These are phyloP conservation scores for Copsychus sechellarum DNA, from an alignment of 2,113 vertebrate species.

Conservation along the genomic window DNA sequence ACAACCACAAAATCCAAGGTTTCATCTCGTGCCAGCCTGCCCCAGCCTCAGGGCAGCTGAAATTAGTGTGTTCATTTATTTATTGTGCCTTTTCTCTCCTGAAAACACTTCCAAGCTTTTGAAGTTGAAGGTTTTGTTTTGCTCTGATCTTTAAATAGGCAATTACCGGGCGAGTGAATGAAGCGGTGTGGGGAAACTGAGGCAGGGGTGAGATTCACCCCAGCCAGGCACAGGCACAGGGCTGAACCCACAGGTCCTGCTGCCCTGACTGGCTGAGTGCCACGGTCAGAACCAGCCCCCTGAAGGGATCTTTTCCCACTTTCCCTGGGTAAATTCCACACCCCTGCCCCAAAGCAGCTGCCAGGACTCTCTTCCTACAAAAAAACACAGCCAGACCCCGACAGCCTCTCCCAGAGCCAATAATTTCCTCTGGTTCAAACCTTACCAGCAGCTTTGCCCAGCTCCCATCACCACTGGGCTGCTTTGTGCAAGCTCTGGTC, in stretches of 20 bases:
- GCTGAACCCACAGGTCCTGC: accelerated
- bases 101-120: background rate
- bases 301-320: background rate
- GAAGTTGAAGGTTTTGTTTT: background rate
- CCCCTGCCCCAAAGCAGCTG: background rate
- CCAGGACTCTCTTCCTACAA: background rate
- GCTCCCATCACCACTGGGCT: background rate
- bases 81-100: background rate
- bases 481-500: background rate
- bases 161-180: accelerated
- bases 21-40: background rate
- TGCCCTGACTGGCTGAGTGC: background rate
- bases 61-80: background rate
- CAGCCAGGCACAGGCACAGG: background rate
- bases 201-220: background rate
- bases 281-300: background rate
- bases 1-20: background rate
- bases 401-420: background rate
- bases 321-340: accelerated
- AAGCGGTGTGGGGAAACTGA: background rate
- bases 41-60: background rate
- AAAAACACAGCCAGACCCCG: accelerated
- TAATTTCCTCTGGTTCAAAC: background rate
- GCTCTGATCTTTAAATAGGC: background rate
- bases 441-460: background rate